Evolutionary conservation across 2,113 vertebrate genomes (phyloP).

Genomic region (Dasyurus viverrinus): DNA sequence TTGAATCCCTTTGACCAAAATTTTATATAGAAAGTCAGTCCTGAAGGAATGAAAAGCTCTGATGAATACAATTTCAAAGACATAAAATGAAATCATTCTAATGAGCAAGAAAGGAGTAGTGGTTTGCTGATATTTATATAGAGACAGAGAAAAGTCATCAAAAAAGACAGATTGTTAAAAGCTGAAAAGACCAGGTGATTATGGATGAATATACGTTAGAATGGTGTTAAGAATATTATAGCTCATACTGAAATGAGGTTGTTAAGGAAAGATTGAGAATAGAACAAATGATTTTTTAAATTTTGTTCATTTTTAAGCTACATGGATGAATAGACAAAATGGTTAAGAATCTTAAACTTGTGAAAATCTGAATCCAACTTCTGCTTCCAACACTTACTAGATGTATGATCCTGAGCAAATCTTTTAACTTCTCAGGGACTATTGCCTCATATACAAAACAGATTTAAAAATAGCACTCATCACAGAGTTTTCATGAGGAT

Average conservation of each 20-base stretch:
- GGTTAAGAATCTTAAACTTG: neutral
- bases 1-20: neutral
- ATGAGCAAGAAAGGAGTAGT: neutral
- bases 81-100: neutral
- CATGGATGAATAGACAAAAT: neutral
- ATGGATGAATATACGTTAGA: neutral
- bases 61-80: neutral
- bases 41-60: neutral
- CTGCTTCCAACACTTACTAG: constrained; percentile 10
- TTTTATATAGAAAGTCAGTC: neutral
- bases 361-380: constrained; percentile 3
- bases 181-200: neutral
- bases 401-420: neutral
- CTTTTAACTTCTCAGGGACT: neutral
- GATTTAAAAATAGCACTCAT: neutral
- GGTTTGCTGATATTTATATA: neutral
- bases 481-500: neutral
- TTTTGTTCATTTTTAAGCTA: neutral
- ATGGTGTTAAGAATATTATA: neutral
- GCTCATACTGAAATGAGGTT: neutral
- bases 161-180: neutral
- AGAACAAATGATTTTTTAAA: neutral
- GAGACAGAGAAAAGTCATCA: neutral
- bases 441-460: constrained; percentile 20
- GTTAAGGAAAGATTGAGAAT: neutral